Base-by-base conservation (phyloP, 1,140 invertebrate genomes). In the Zaprionus tsacasi region DNA sequence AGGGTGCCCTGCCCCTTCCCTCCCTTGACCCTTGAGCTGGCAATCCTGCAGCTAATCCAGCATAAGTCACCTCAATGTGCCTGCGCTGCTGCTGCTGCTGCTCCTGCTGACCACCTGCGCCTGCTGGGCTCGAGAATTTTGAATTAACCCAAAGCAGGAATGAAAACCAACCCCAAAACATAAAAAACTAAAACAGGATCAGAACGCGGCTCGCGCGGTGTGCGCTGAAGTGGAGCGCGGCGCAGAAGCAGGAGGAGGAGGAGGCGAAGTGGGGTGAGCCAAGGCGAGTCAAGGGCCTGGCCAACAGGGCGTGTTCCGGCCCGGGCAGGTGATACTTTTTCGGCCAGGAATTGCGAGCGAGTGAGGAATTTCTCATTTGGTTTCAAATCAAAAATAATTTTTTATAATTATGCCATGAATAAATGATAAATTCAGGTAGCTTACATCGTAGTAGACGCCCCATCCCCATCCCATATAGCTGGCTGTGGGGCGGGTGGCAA, bases 81-180 rank as follows among this genome's bases (percentile, higher is more conserved):
- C 7, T 35, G 33, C 6, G 33, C 33, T 21, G 30, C 27, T 30
- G 33, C 33, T 21, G 30, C 27, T 30, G 33, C 33, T 27, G 30
- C 21, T 21, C 4, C 33, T 27, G 30, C 70, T 71, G 76, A 73
- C 81, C 81, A 82, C 85, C 83, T 87, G 83, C 82, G 82, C 82
- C 82, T 83, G 82, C 78, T 68, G 35, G 27, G 52, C 40, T 30
- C 68, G 72, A 83, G 80, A 87, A 83, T 87, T 88, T 78, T 77
- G 74, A 83, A 88, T 88, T 83, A 87, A 87, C 79, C 73, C 70
- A 87, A 87, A 88, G 80, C 80, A 80, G 78, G 75, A 89, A 88
- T 21, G 82, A 78, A 40, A 40, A 40, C 7, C 13, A 35, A 35
- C 35, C 7, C 7, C 72, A 76, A 87, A 87, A 82, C 73, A 82